Percentiles rank a stretch among this genome's conserved stretches.
phyloP scores from a whole-genome alignment of 37 sponge, comb jelly and placozoan genomes.

The Hexactinellida sp. region DNA sequence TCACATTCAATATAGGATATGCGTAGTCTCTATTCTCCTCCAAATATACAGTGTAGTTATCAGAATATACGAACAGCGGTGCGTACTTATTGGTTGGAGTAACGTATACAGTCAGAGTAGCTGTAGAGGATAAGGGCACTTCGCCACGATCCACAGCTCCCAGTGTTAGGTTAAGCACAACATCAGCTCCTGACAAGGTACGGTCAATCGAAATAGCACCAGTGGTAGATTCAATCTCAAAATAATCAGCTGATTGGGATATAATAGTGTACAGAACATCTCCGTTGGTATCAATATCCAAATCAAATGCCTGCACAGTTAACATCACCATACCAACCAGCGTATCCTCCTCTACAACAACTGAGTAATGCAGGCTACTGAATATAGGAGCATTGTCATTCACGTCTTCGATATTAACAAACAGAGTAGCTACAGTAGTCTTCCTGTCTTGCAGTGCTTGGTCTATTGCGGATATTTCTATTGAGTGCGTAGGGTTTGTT shows the following conservation, averaged over 20 bases:
- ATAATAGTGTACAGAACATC: not conserved
- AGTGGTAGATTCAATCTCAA: not conserved
- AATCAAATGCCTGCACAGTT: not conserved
- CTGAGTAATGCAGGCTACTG: not conserved
- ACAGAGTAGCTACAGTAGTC: not conserved
- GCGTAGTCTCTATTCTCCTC: not conserved
- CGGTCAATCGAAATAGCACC: not conserved
- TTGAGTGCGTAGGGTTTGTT: not conserved
- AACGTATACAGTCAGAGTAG: not conserved
- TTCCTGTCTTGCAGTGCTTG: not conserved
- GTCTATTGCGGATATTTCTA: not conserved
- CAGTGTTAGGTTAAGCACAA: not conserved
- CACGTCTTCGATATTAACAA: constrained; percentile 12
- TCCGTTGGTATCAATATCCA: not conserved
- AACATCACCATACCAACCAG: not conserved
- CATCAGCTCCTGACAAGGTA: not conserved
- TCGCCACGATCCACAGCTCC: not conserved
- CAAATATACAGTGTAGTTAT: not conserved
- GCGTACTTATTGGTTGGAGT: not conserved
- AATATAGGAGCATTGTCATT: constrained; percentile 12
- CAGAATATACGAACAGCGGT: not conserved
- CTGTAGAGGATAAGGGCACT: not conserved
- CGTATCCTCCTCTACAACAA: not conserved
- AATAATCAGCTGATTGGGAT: not conserved
- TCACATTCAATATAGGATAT: not conserved